A percentile compares a stretch with the other conserved stretches of the same genome.
Evolutionary conservation across 1,140 invertebrate genomes (phyloP).

Genomic region (Neodiprion lecontei): DNA sequence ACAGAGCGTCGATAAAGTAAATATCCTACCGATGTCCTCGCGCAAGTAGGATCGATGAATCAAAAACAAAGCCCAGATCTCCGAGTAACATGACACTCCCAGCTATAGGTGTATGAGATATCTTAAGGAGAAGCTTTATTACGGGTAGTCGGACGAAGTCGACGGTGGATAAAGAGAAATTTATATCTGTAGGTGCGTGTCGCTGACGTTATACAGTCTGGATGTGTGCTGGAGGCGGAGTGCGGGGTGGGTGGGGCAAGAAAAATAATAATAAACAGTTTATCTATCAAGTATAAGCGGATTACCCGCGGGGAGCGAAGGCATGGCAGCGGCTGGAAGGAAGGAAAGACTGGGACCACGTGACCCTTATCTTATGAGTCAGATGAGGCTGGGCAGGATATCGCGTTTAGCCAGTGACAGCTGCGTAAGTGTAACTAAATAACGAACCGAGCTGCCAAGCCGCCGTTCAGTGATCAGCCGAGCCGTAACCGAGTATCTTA

Average conservation of each 20-base stretch:
- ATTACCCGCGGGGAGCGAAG: constrained; percentile 34
- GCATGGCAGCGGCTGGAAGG: neutral
- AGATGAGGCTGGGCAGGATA: constrained; percentile 1
- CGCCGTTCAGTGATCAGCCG: no score
- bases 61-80: neutral
- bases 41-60: neutral
- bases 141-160: no score
- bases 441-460: neutral
- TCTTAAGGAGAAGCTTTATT: no score
- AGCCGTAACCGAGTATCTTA: no score
- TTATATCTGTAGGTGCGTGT: neutral
- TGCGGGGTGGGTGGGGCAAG: constrained; percentile 12
- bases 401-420: constrained; percentile 6
- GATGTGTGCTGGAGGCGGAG: neutral
- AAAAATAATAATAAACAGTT: constrained; percentile 51
- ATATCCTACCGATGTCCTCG: neutral
- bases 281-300: constrained; percentile 45
- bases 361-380: constrained; percentile 7
- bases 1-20: neutral
- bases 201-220: neutral
- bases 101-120: neutral
- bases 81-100: neutral
- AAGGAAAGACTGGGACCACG: neutral
- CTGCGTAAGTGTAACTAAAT: constrained; percentile 5
- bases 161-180: neutral